Base-by-base conservation (phyloP, 2,797 vertebrate genomes). In the Microctenopoma steveboyesi region DNA sequence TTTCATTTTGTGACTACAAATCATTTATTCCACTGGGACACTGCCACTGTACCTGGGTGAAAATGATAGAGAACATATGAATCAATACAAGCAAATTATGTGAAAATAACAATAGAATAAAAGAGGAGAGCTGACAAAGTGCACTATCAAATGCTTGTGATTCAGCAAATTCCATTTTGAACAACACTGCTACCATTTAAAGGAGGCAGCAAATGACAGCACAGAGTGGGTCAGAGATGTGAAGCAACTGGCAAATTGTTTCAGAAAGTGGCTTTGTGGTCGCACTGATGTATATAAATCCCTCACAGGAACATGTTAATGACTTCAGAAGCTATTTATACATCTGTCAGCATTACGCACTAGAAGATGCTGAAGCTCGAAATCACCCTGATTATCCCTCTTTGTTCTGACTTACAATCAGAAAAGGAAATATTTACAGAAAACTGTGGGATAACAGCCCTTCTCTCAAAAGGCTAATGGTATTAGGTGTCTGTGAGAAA, bases 1-100 rank as follows among this genome's bases (percentile, higher is more conserved):
- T 86, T 88, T 92, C 88, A 93, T 90, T 85, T 62, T 79, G 74
- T 76, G 79, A 89, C 84, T 86, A 85, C 66, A 88, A 90, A 91
- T 80, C 74, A 87, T 86, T 88, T 76, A 22, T 22, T 74, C 78
- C 76, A 66, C 45, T 48, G 67, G 57, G 73, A 85, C 22, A 27
- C 54, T 52, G 61, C 48, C 54, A 57, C 43, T 45, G 43, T 45
- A 16, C 69, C 40, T 27, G 40, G 64, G 88, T 70, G 33, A 72
- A 62, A 76, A 81, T 35, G 27, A 79, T 79, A 68, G 64, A 28
- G 27, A 60, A 53, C 50, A 64, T 33, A 48, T 75, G 78, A 63
- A 60, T 66, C 53, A 64, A 39, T 47, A 22, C 62, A 46, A 53
- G 64, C 35, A 69, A 47, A 45, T 50, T 54, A 52, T 15, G 52